phyloP scores from a whole-genome alignment of 2,797 vertebrate species.

The Kryptopterus vitreolus region DNA sequence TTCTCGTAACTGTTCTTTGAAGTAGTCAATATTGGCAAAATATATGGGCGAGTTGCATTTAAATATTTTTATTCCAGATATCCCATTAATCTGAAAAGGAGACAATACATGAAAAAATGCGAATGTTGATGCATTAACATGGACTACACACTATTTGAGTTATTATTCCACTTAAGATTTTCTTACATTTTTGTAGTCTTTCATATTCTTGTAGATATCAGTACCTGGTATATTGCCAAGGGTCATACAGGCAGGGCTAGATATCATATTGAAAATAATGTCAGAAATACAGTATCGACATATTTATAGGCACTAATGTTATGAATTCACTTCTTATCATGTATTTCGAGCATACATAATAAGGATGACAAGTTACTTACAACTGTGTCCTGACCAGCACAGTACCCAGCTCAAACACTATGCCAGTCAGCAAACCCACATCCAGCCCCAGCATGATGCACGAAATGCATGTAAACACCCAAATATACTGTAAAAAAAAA shows the following conservation, averaged over 20 bases:
- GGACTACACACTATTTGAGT: neutral
- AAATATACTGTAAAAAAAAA: constrained; percentile 73
- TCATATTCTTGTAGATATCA: constrained; percentile 81
- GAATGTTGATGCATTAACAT: neutral
- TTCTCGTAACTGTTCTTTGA: constrained; percentile 80
- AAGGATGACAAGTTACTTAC: constrained; percentile 71
- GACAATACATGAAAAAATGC: constrained; percentile 64
- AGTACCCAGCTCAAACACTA: constrained; percentile 82
- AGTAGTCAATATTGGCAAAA: constrained; percentile 83
- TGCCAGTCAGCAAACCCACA: constrained; percentile 80
- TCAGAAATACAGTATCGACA: neutral
- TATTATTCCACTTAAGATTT: constrained; percentile 67
- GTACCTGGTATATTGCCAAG: constrained; percentile 82
- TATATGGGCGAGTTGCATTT: constrained; percentile 84
- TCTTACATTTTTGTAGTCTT: constrained; percentile 83
- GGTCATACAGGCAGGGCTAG: constrained; percentile 77
- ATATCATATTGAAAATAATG: constrained; percentile 13
- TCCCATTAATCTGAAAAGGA: constrained; percentile 74
- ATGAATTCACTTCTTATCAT: neutral
- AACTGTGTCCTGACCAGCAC: constrained; percentile 85
- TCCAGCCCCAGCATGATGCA: constrained; percentile 83
- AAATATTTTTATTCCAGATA: constrained; percentile 82
- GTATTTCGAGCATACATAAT: neutral
- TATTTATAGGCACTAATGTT: neutral
- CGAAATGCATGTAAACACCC: constrained; percentile 81